Base-by-base conservation (phyloP, 1,140 invertebrate species). In the Lithobius niger region DNA sequence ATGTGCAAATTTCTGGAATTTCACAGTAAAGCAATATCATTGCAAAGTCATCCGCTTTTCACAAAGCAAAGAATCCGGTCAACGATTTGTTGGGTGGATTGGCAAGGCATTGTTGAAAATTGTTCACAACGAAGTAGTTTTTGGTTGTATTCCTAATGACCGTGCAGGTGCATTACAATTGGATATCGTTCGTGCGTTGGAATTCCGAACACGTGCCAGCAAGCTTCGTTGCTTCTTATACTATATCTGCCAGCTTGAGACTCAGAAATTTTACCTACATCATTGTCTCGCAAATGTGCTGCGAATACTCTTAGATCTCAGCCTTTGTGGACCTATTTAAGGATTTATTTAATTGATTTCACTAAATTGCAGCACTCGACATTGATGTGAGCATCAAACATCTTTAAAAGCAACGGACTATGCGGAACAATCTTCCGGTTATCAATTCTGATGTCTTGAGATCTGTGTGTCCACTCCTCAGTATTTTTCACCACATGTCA, bases 401-500 rank as follows among this genome's bases (percentile, higher is more conserved):
- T 74, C 62, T 70, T 69, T 2, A 60, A 68, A 10, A 79, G 65
- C 3, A 75, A 53, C 19, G 72, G 69, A 58, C 67, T 73, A 66
- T 78, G 77, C 45, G 73, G 75, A 27, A 77, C 74, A 50, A 78
- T 62, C 71, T 70, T 76, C 31, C 65, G 52, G 59, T 76, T 77
- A 61, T 75, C 70, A 27, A 75, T 61, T 25, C 60, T 44, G 27
- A 61, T 27, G 2, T 57, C 50, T n/a, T n/a, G n/a, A n/a, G n/a
- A n/a, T n/a, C n/a, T n/a, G n/a, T n/a, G n/a, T n/a, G n/a, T n/a
- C n/a, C n/a, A n/a, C n/a, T n/a, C n/a, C n/a, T n/a, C n/a, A n/a
- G n/a, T n/a, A n/a, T n/a, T n/a, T n/a, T n/a, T n/a, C n/a, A n/a
- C n/a, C n/a, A n/a, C n/a, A n/a, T n/a, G n/a, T n/a, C n/a, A n/a